Evolutionary conservation across 2,797 vertebrate genomes (phyloP), one percentile per base, ranked within the genome.

Genomic region (Borostomias antarcticus): DNA sequence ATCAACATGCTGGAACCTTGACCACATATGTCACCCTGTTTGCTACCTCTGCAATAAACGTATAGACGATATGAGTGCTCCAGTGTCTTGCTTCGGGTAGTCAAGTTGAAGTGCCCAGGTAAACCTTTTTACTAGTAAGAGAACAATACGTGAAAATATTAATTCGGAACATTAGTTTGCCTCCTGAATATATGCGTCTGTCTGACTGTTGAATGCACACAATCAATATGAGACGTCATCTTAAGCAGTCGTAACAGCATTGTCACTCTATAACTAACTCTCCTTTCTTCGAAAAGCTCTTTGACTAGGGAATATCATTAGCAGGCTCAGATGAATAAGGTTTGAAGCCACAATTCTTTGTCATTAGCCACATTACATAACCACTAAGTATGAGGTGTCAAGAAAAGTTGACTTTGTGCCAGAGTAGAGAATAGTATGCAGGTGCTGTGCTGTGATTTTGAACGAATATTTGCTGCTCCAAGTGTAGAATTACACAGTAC

Each of bases 331-430:
- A 76, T 57, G 26, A 69, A 81, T 72, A 80, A 74, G 68, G 64
- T 74, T 84, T 80, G 67, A 73, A 72, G 80, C 77, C 40, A 74
- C 77, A 56, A 60, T 69, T 70, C 80, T 76, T 79, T 58, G 79
- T 82, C 66, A 82, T 86, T 82, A 88, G 82, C 79, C 80, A 79
- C 69, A 80, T 89, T 88, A 85, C 79, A 77, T 86, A 87, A 85
- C 80, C 62, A 77, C 61, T 66, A 78, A 82, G 73, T 80, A 78
- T 80, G 82, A 84, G 70, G 79, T 69, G 70, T 81, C 66, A 72
- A 69, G 72, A 78, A 76, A 73, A 58, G 63, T 2, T 74, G 82
- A 80, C 73, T 23, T 21, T 0, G 52, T 40, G 76, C 72, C 85
- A 77, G 26, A 35, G 40, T 11, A 69, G 57, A 72, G 72, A 51